These are phyloP conservation scores for Geopemphigus sp. DNA, from an alignment of 1,140 invertebrate genomes.

Conservation along the genomic window DNA sequence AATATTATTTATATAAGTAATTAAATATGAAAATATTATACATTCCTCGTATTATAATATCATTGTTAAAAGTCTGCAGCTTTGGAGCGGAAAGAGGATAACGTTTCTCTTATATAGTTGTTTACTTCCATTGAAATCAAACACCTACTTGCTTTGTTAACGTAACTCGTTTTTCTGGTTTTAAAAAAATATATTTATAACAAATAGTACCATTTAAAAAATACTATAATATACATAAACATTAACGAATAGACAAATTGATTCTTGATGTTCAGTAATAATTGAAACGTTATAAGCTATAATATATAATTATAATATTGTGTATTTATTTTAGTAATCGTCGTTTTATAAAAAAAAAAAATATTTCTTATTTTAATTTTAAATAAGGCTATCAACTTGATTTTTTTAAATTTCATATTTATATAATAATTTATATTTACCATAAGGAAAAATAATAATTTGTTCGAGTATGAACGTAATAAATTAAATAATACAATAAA, in stretches of 20 bases:
- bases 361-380: no score
- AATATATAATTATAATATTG: no score
- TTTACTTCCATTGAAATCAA: not conserved
- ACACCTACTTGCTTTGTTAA: not conserved
- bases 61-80: not conserved
- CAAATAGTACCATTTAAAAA: not conserved
- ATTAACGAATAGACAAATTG: not conserved
- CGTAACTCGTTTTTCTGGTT: not conserved
- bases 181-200: no score
- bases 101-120: not conserved
- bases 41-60: not conserved
- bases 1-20: not conserved
- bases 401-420: no score
- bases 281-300: no score
- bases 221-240: not conserved
- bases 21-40: constrained; percentile 2
- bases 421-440: no score
- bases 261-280: not conserved
- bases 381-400: no score
- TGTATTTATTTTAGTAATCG: no score
- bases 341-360: no score
- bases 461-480: no score
- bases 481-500: no score
- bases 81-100: not conserved
- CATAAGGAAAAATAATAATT: no score